A percentile compares a stretch with the other conserved stretches of the same genome.
Evolutionary conservation across 2,888 invertebrate genomes (phyloP).

Genomic region (Gastracanthus pulcherrimus): DNA sequence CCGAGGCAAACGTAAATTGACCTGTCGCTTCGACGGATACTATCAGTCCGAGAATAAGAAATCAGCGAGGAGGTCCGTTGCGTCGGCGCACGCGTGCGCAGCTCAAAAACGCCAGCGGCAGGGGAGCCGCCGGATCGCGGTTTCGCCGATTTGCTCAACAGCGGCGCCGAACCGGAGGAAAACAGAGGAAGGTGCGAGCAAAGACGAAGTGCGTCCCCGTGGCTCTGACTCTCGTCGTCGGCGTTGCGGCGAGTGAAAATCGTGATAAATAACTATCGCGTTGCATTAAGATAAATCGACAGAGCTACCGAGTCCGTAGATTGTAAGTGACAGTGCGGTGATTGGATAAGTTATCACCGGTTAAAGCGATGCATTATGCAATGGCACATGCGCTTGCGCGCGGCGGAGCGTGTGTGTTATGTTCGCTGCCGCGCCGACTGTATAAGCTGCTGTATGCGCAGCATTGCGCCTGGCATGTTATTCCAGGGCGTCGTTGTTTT

Average conservation of each 20-base stretch:
- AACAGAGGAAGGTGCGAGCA: no score
- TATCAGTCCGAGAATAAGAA: conserved; percentile 25
- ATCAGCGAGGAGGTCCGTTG: conserved; percentile 46
- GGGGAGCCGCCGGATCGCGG: no score
- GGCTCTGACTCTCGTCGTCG: no score
- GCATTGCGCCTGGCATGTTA: conserved; percentile 55
- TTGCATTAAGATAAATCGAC: conserved; percentile 74
- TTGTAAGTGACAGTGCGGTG: conserved; percentile 73
- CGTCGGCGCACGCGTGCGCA: not conserved
- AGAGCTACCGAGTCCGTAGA: conserved; percentile 70
- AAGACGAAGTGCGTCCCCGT: not conserved
- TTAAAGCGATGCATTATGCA: conserved; percentile 70
- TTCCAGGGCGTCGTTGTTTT: conserved; percentile 63
- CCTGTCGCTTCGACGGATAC: conserved; percentile 63
- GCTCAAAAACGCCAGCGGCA: conserved; percentile 11
- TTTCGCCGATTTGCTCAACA: no score
- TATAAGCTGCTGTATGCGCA: not conserved
- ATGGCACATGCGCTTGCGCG: conserved; percentile 56
- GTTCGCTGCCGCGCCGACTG: conserved; percentile 19
- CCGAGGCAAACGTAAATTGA: conserved; percentile 64
- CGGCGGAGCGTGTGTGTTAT: conserved; percentile 19
- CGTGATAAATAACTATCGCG: conserved; percentile 74
- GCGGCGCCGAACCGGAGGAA: no score
- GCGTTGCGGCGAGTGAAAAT: conserved; percentile 65
- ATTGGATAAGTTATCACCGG: conserved; percentile 74